Evolutionary conservation across 2,888 invertebrate genomes (phyloP).

Genomic region (Syritta pipiens): DNA sequence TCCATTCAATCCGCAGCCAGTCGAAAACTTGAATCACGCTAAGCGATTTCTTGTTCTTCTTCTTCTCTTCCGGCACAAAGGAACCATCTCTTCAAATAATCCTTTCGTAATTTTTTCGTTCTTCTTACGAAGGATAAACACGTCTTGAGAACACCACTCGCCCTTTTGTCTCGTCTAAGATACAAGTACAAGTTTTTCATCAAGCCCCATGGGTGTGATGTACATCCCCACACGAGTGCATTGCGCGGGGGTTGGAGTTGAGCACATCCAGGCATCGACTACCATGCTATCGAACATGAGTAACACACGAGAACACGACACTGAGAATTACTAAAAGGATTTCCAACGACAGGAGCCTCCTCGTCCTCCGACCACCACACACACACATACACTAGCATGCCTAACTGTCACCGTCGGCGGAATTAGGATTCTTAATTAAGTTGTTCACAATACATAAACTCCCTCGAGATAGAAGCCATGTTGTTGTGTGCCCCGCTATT

Average conservation of each 20-base stretch:
- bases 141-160: conserved; percentile 18
- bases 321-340: conserved; percentile 59
- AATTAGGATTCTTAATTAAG: conserved; percentile 71
- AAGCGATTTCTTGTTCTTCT: conserved; percentile 21
- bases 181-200: conserved; percentile 7
- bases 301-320: conserved; percentile 61
- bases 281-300: conserved; percentile 66
- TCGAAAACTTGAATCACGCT: conserved; percentile 20
- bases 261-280: conserved; percentile 44
- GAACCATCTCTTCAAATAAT: conserved; percentile 8
- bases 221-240: conserved; percentile 7
- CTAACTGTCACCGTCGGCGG: conserved; percentile 70
- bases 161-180: conserved; percentile 16
- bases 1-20: conserved; percentile 18
- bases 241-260: conserved; percentile 7
- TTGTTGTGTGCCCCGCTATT: conserved; percentile 27
- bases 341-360: too few species aligned
- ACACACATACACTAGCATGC: conserved; percentile 56
- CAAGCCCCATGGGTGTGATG: background rate
- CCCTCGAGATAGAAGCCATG: conserved; percentile 62
- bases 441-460: conserved; percentile 70
- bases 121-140: conserved; percentile 40
- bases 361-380: too few species aligned
- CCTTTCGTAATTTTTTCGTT: conserved; percentile 32
- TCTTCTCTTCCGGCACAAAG: too few species aligned